Evolutionary conservation across 2,888 invertebrate genomes (phyloP).

Genomic region (Digitonthophagus gazella): DNA sequence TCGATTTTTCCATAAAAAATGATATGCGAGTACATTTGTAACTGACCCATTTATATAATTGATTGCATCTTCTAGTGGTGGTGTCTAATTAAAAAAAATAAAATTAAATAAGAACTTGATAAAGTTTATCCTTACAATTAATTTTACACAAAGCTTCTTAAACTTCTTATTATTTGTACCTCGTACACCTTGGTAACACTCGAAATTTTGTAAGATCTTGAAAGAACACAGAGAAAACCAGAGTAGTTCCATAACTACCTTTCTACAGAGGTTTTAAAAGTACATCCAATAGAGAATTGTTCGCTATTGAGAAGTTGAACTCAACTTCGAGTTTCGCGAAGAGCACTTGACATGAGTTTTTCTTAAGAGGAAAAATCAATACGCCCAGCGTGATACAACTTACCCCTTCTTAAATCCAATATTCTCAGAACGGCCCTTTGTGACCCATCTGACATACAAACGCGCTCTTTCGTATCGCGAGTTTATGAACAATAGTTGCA

Average conservation of each 20-base stretch:
- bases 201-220: too few relatives aligned
- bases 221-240: background rate
- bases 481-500: conserved; percentile 23
- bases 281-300: background rate
- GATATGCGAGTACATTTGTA: too few relatives aligned
- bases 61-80: too few relatives aligned
- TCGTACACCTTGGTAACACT: background rate
- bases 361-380: conserved; percentile 9
- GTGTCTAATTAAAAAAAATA: too few relatives aligned
- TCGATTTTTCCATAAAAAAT: too few relatives aligned
- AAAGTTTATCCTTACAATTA: too few relatives aligned
- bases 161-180: too few relatives aligned
- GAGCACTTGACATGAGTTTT: conserved; percentile 12
- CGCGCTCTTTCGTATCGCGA: conserved; percentile 14
- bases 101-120: too few relatives aligned
- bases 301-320: background rate
- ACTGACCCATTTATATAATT: too few relatives aligned
- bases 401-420: conserved; percentile 14
- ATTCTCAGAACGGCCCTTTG: conserved; percentile 6
- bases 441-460: background rate
- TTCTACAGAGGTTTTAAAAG: background rate
- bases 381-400: background rate
- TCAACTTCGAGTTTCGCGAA: background rate
- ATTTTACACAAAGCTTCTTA: too few relatives aligned
- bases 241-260: background rate